Base-by-base conservation (phyloP, 92 coral and sea anemone species). In the Heliopora coerulea region DNA sequence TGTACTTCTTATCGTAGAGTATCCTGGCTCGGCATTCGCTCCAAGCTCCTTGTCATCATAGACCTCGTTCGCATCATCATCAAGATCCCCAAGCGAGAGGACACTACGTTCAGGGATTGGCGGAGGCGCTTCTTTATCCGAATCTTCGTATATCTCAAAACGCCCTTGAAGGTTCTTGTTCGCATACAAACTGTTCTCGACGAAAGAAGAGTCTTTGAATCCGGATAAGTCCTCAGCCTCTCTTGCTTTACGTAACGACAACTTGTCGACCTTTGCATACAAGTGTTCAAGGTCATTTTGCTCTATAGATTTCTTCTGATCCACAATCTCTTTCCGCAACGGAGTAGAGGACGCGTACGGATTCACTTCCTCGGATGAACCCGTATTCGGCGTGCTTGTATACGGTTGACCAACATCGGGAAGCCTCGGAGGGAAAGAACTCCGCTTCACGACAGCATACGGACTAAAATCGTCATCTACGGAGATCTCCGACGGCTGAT, bases 111-210 rank as follows among this genome's bases (percentile, higher is more conserved):
- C 19, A 32, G 77, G 77, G 28, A 70, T 25, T 14, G 77, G 77
- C 26, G 77, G 77, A n/a, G 77, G 62, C 1, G 7, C 31, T 1
- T 15, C 61, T 18, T 32, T 68, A 29, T 25, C 56, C 18, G 75
- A 54, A 54, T 14, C 50, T 25, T 52, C 77, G 28, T 30, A 70
- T 44, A 41, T 23, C 29, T 32, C 49, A 7, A 63, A 54, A n/a
- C 41, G 60, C 30, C 60, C 42, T 18, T 68, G 54, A 39, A 89
- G 80, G 77, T 87, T 85, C 9, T 74, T 80, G 72, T 87, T 85
- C 26, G 96, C 96, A 69, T 89, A 89, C 54, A 89, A 78, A 3
- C 88, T 82, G 81, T 91, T 89, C 78, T 91, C 97, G 10, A 89
- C 83, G 48, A 86, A 78, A 79, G 85, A 83, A 46, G 84, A 67